A percentile compares a stretch with the other conserved stretches of the same genome.
These are phyloP conservation scores for Crypturellus undulatus DNA, from an alignment of 2,113 vertebrate species.

Conservation along the genomic window DNA sequence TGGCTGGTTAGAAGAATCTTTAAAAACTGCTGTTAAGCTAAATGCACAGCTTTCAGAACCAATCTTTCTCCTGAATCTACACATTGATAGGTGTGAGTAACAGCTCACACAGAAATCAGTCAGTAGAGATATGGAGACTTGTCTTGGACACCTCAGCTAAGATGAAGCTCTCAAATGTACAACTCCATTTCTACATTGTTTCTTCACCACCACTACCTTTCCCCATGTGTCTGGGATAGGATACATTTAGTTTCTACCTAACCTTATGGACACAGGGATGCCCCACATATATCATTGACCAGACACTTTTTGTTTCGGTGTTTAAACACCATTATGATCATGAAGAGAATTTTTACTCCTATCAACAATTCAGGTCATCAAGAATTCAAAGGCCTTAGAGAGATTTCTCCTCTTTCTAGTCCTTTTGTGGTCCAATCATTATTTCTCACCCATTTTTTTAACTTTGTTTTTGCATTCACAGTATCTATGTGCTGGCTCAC, in stretches of 20 bases:
- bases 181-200: too few species aligned
- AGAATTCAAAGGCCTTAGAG: background rate
- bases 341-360: background rate
- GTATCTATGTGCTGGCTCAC: background rate
- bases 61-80: background rate
- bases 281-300: background rate
- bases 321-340: background rate
- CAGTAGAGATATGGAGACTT: background rate
- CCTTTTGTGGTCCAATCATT: background rate
- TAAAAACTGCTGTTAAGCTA: slow-evolving; percentile 44
- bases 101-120: background rate
- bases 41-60: background rate
- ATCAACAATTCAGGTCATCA: background rate
- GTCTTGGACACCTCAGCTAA: background rate
- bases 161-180: background rate
- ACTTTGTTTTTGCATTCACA: background rate
- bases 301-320: background rate
- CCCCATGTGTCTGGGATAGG: background rate
- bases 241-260: background rate
- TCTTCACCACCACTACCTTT: background rate
- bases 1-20: background rate
- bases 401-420: background rate
- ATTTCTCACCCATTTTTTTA: background rate
- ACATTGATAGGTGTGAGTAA: background rate
- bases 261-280: background rate